Evolutionary conservation across 2,797 vertebrate genomes (phyloP), one percentile per base, ranked within the genome.

Genomic region (Pelobates cultripes): DNA sequence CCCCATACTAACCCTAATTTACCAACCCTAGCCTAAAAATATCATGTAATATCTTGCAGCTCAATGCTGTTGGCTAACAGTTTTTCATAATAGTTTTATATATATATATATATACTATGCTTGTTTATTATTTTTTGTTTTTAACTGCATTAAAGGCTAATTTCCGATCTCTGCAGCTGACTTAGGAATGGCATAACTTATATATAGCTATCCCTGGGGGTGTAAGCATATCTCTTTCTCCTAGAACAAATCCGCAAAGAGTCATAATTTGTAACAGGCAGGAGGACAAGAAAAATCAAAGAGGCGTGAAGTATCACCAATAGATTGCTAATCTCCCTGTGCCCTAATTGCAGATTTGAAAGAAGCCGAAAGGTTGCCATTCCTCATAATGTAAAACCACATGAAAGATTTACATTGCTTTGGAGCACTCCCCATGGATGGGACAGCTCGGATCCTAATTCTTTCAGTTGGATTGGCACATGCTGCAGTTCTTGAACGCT

Each of bases 391-490:
- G 17, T 41, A 60, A 76, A 76, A 76, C 43, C 61, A 47, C 71
- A 74, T 75, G 53, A 75, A 79, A 76, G 72, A 83, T 87, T 85
- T 80, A 47, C 57, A 75, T 80, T 76, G 43, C 70, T 86, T 89
- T 88, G 78, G 68, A 79, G 1, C 85, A 64, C 61, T 85, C 68
- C 83, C 87, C 90, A 81, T 88, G 90, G 86, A 80, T 89, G 81
- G 86, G 88, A 85, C 86, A 86, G 28, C 90, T 92, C 78, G 84
- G 73, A 90, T 86, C 84, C 80, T 81, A 79, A 0, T 79, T 85
- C 17, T 14, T 88, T 76, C 17, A 75, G 3, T 79, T 80, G n/a
- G 51, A 57, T 67, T 87, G 85, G 43, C 81, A 72, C 77, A 53
- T 9, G 75, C 74, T 83, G 79, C 64, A 13, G 4, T 87, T 87